Evolutionary conservation across 2,797 vertebrate genomes (phyloP), one percentile per base, ranked within the genome.

Genomic region (Manis pentadactyla): DNA sequence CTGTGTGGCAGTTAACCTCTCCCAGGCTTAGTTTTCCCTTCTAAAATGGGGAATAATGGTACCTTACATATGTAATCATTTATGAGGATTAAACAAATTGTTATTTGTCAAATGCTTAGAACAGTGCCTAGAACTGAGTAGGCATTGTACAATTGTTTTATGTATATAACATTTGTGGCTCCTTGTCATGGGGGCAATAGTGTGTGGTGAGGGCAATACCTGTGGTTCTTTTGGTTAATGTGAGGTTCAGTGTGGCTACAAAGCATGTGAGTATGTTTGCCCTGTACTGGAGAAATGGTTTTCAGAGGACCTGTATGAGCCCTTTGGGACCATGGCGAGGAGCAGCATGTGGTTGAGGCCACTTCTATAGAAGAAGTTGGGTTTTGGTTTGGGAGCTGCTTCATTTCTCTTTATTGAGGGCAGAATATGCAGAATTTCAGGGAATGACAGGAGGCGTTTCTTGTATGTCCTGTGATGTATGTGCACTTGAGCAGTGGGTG

Each of bases 41-140:
- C n/a, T 66, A 82, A 95, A 71, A 53, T 68, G 74, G 57, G 21
- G 23, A 61, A 42, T 71, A 78, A 74, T 31, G 13, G 12, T 57
- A 2, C 18, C 23, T 85, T 66, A 31, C 25, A 9, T 88, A 34
- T 7, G 7, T 89, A 66, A 75, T 73, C 15, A 34, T 25, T 68
- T 87, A 49, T 7, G 42, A 81, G 37, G n/a, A 51, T 68, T 57
- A 31, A 86, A 59, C 23, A 51, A 61, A 23, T 69, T 89, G 21
- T 66, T 61, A 61, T 61, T 71, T 89, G 59, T 61, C 86, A 93
- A 85, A 64, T 53, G 39, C 61, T 77, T 69, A 74, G 31, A 69
- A 59, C 4, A 75, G 53, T 57, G 11, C 25, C 23, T 7, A 68
- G 55, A 90, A 78, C 14, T 83, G 39, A 49, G 55, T 15, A 78